These are phyloP conservation scores for Diloba caeruleocephala DNA, from an alignment of 2,888 invertebrate species.

Conservation along the genomic window DNA sequence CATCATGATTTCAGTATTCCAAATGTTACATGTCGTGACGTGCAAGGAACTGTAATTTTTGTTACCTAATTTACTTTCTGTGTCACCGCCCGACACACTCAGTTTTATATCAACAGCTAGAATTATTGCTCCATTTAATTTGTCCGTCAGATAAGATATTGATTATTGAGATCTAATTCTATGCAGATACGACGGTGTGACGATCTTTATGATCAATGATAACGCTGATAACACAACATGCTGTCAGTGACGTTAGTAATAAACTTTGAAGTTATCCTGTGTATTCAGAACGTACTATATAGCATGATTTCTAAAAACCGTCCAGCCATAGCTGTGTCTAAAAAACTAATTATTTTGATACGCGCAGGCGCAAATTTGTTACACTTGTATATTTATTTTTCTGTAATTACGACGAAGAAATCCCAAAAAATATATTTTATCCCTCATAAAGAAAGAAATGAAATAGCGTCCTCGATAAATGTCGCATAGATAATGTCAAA, in stretches of 20 bases:
- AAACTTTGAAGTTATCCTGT: conserved; percentile 23
- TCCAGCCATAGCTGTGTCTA: conserved; percentile 16
- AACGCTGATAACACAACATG: conserved; percentile 41
- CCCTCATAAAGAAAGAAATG: too few species aligned
- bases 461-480: too few species aligned
- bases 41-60: conserved; percentile 11
- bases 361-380: too few species aligned
- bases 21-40: too few species aligned
- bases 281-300: conserved; percentile 15
- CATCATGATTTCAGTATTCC: too few species aligned
- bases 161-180: conserved; percentile 60
- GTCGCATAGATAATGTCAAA: too few species aligned
- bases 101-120: conserved; percentile 35
- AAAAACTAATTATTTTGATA: conserved; percentile 15
- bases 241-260: conserved; percentile 49
- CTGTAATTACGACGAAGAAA: too few species aligned
- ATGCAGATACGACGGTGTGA: conserved; percentile 56
- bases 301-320: conserved; percentile 16
- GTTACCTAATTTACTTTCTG: conserved; percentile 45
- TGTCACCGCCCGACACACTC: conserved; percentile 24
- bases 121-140: conserved; percentile 57
- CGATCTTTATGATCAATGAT: conserved; percentile 56
- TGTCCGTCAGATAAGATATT: conserved; percentile 60
- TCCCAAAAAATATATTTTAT: too few species aligned
- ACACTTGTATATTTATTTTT: too few species aligned